Conservation (phyloP, 2,888 invertebrate genomes). For the Stenolophus ochropezus region DNA sequence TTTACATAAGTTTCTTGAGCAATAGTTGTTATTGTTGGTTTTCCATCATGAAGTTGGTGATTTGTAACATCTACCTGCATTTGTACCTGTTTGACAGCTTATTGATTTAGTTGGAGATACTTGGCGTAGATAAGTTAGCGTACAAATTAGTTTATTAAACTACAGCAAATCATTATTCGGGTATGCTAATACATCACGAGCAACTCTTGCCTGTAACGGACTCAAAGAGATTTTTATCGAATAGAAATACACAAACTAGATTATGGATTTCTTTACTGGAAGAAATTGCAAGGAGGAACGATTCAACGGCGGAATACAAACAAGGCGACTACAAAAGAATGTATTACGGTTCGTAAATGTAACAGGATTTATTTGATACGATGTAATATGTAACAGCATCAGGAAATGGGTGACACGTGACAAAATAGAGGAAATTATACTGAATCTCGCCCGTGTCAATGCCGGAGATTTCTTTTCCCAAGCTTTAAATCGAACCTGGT, state of each 20-base stretch:
- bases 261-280: slow-evolving; percentile 51
- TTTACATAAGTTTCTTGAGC: background rate
- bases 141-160: slow-evolving; percentile 39
- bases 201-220: slow-evolving; percentile 14
- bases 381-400: slow-evolving; percentile 51
- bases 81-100: slow-evolving; percentile 27
- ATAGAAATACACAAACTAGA: slow-evolving; percentile 53
- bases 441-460: background rate
- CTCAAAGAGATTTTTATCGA: slow-evolving; percentile 29
- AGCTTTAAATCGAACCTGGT: background rate
- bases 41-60: background rate
- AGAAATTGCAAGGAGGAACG: slow-evolving; percentile 40
- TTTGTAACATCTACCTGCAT: background rate
- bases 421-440: slow-evolving; percentile 46
- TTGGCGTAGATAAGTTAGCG: slow-evolving; percentile 3
- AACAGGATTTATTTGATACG: slow-evolving; percentile 57
- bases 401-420: slow-evolving; percentile 47
- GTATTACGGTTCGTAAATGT: slow-evolving; percentile 55
- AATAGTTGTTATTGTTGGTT: background rate
- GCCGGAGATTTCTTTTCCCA: background rate
- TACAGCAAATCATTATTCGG: slow-evolving; percentile 25
- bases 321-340: slow-evolving; percentile 56
- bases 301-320: slow-evolving; percentile 52
- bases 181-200: slow-evolving; percentile 30
- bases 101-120: slow-evolving; percentile 30